phyloP scores from a whole-genome alignment of 2,797 vertebrate species.

The Hydrocynus forskahlii region DNA sequence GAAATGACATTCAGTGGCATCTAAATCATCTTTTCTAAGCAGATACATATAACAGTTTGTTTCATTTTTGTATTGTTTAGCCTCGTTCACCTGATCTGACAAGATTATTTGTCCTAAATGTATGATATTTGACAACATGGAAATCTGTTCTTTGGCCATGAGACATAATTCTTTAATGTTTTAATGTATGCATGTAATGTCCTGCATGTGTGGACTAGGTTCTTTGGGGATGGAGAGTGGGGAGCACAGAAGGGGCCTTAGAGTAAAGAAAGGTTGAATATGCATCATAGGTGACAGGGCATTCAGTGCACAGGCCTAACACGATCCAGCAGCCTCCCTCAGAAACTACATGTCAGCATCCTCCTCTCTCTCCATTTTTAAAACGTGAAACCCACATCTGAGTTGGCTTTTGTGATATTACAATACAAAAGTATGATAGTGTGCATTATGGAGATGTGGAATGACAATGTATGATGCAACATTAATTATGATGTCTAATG shows the following conservation, averaged over 20 bases:
- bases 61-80: background rate
- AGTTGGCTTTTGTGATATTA: no score
- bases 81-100: background rate
- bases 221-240: no score
- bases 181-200: background rate
- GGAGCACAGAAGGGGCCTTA: no score
- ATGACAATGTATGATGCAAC: no score
- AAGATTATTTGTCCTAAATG: background rate
- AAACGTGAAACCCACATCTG: no score
- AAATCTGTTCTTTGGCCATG: background rate
- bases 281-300: no score
- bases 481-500: no score
- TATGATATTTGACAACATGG: background rate
- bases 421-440: no score
- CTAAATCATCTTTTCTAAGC: background rate
- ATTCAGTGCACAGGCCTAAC: background rate
- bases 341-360: no score
- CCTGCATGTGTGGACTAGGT: background rate
- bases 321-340: background rate
- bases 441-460: no score
- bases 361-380: no score
- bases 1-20: background rate
- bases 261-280: no score
- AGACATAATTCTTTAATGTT: background rate
- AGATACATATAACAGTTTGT: background rate